Percentiles rank a stretch among this genome's conserved stretches.
phyloP scores from a whole-genome alignment of 2,797 vertebrate species.

The Crax fasciolata region DNA sequence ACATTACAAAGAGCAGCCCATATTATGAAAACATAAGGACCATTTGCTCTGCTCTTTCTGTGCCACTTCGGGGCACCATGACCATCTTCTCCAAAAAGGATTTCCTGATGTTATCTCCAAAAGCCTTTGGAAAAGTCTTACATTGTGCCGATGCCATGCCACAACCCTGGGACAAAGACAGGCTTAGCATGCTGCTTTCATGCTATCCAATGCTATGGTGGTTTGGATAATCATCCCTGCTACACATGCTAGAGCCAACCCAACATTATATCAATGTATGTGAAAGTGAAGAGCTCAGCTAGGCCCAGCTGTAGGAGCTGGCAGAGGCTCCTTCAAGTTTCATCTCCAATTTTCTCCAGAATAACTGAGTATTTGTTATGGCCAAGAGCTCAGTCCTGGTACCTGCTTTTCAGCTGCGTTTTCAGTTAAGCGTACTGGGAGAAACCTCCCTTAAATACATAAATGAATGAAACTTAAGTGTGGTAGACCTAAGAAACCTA shows the following conservation, averaged over 20 bases:
- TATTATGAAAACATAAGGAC: not conserved
- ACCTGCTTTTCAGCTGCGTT: not conserved
- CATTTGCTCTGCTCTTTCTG: not conserved
- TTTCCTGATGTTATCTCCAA: not conserved
- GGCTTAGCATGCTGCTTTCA: not conserved
- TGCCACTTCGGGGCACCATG: not conserved
- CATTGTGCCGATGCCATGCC: not conserved
- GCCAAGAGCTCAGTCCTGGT: not conserved
- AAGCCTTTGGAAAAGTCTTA: not conserved
- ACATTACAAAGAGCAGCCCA: not conserved
- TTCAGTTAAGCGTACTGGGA: not conserved
- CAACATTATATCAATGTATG: not conserved
- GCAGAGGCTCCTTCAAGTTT: not conserved
- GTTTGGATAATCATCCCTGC: accelerated
- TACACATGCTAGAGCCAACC: not conserved
- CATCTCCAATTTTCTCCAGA: not conserved
- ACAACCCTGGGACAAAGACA: not conserved
- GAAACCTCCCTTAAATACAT: not conserved
- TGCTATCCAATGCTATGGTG: not conserved
- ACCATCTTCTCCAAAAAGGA: not conserved
- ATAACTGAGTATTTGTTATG: not conserved
- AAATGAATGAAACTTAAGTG: not conserved
- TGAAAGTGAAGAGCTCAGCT: not conserved
- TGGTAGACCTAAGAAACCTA: not conserved
- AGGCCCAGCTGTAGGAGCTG: not conserved